Evolutionary conservation across 2,797 vertebrate species (phyloP), one percentile per base, ranked within the genome.

Genomic region (Phataginus tetradactyla): DNA sequence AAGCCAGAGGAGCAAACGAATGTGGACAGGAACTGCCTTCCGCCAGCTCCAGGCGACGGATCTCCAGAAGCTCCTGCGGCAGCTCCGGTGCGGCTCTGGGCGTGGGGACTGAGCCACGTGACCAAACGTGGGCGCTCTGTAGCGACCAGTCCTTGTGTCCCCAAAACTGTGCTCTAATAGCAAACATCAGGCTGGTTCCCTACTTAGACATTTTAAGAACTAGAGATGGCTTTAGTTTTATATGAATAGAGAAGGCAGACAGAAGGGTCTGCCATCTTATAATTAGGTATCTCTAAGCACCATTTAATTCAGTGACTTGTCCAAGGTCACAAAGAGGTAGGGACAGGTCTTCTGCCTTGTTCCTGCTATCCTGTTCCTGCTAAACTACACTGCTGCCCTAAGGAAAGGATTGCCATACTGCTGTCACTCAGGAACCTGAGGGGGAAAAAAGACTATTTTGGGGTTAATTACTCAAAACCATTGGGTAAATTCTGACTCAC

Each of bases 401-500:
- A 32, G 51, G 72, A 51, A 64, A 51, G 25, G 12, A 13, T 45
- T 14, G 4, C 12, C 69, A 51, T 0, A 3, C 71, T 5, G 71
- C 93, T 39, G 45, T 59, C 29, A 29, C 29, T 71, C 42, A 74
- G 57, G 75, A 86, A 37, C 51, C 69, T 8, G 14, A 15, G 59
- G 20, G 20, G 42, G n/a, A 12, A 3, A 71, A 42, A 66, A 55
- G 64, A 10, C 83, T 88, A 55, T 81, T 86, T 84, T 0, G 21
- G 32, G 77, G 29, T 39, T 90, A 85, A 88, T 86, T 92, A 68
- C 78, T 88, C 71, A 78, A 81, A 87, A 25, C 68, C 61, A 20
- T 3, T 53, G 66, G 84, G 81, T 81, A 63, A 64, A 78, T 57
- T 86, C 86, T 95, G 95, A 89, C 77, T 96, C 90, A 83, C 12